Conservation (phyloP, 2,888 invertebrate genomes). For the Pachliopta kotzebuea region DNA sequence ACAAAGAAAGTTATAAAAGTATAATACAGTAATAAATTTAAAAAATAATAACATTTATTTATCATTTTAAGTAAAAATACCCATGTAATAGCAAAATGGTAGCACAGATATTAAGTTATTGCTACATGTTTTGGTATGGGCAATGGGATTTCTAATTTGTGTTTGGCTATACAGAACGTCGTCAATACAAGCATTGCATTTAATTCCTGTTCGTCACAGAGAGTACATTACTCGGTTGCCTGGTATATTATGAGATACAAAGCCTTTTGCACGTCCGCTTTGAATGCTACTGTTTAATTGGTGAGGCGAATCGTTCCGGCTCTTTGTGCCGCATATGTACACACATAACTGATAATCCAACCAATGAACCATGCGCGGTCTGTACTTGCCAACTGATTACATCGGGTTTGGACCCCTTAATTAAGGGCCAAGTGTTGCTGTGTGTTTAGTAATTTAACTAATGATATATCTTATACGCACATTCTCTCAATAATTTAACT, state of each 20-base stretch:
- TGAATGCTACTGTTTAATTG: constrained; percentile 58
- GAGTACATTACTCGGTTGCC: constrained; percentile 41
- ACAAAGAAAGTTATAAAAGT: no score
- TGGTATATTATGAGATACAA: constrained; percentile 61
- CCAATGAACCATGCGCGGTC: constrained; percentile 36
- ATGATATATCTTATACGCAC: no score
- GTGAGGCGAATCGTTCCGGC: constrained; percentile 43
- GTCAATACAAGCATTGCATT: constrained; percentile 40
- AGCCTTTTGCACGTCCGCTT: constrained; percentile 51
- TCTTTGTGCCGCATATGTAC: constrained; percentile 37
- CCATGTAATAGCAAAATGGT: not conserved
- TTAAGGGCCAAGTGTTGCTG: not conserved
- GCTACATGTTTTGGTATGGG: constrained; percentile 25
- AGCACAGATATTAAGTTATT: constrained; percentile 30
- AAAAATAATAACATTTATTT: no score
- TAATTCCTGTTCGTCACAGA: constrained; percentile 42
- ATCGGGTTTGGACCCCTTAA: constrained; percentile 8
- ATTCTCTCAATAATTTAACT: no score
- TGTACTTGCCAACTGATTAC: constrained; percentile 15
- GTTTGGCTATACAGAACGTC: constrained; percentile 35
- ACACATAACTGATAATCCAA: constrained; percentile 38
- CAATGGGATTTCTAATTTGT: constrained; percentile 33
- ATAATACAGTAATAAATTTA: no score
- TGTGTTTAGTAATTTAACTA: no score
- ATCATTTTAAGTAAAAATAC: no score